phyloP scores from a whole-genome alignment of 2,797 vertebrate genomes.

The Melanotaenia maccullochi region DNA sequence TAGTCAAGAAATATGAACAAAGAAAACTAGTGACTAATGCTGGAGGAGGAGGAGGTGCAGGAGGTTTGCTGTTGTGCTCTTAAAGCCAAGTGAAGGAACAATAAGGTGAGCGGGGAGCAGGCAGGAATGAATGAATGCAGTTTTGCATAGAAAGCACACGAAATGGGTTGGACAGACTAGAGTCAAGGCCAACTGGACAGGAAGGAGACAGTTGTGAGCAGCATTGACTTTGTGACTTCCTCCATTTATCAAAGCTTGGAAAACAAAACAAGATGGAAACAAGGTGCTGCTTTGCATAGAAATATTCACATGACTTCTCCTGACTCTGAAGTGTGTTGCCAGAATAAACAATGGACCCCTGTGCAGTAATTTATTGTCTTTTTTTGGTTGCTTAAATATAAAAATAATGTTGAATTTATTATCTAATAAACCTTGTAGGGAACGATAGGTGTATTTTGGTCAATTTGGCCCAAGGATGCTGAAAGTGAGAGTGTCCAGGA shows the following conservation, averaged over 20 bases:
- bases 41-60: neutral
- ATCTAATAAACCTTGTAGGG: too few species aligned
- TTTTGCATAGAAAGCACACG: neutral
- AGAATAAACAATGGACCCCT: neutral
- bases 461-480: too few species aligned
- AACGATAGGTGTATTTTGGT: too few species aligned
- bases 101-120: neutral
- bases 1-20: neutral
- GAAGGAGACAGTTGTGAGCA: neutral
- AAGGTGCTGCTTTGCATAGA: neutral
- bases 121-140: neutral
- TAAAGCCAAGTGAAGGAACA: neutral
- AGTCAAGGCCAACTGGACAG: neutral
- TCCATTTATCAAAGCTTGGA: neutral
- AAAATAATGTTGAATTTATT: neutral
- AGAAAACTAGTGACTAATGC: neutral
- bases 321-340: neutral
- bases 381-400: too few species aligned
- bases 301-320: neutral
- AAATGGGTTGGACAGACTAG: neutral
- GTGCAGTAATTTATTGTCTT: neutral
- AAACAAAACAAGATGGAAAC: neutral
- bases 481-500: too few species aligned
- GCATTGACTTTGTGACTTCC: neutral
- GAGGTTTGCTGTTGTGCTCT: neutral